Conservation (phyloP, 2,113 vertebrate genomes). For the Cyanoramphus novaezelandiae region DNA sequence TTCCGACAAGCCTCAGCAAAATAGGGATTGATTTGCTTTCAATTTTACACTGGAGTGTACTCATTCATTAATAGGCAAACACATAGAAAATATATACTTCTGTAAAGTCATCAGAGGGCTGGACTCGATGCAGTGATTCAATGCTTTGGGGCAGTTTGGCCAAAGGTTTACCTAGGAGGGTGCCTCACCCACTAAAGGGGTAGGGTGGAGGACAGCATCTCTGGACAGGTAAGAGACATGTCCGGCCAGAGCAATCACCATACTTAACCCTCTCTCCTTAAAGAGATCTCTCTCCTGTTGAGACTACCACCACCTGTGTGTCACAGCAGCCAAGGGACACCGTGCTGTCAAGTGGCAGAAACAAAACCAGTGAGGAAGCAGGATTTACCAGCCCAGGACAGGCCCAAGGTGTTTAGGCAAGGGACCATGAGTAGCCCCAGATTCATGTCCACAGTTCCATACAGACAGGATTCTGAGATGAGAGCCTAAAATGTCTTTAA, state of each 20-base stretch:
- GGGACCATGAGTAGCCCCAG: accelerated
- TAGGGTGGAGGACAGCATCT: background rate
- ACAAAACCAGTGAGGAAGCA: accelerated
- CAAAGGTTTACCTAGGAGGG: background rate
- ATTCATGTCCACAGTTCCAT: background rate
- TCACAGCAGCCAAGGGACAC: background rate
- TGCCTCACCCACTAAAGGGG: background rate
- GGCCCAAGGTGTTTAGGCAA: no score
- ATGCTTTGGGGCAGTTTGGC: background rate
- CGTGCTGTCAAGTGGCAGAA: background rate
- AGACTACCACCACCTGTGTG: background rate
- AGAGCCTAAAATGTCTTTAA: background rate
- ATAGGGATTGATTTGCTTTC: background rate
- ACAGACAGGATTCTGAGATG: background rate
- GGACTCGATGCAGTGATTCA: background rate
- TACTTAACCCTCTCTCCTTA: background rate
- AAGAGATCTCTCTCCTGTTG: background rate
- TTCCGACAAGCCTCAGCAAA: background rate
- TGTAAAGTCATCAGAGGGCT: background rate
- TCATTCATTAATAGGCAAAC: background rate
- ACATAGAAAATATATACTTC: accelerated
- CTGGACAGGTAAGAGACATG: background rate
- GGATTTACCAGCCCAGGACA: background rate
- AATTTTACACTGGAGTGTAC: background rate
- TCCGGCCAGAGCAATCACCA: background rate